Evolutionary conservation across 2,113 vertebrate genomes (phyloP).

Genomic region (Corvus cornix): DNA sequence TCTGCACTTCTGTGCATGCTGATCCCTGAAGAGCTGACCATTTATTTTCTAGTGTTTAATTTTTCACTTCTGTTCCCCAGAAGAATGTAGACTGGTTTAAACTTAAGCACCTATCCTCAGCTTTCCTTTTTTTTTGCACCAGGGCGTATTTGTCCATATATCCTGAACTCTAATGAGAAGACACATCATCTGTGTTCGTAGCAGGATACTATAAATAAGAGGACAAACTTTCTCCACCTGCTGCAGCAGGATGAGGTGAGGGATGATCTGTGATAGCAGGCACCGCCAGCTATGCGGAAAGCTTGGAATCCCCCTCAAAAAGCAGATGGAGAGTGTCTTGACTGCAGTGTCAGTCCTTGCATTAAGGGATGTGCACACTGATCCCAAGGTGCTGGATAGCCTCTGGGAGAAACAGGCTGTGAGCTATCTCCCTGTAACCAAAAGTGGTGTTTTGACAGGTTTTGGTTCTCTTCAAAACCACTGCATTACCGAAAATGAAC

Average conservation of each 20-base stretch:
- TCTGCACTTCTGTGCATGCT: not conserved
- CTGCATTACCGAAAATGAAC: not conserved
- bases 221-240: not conserved
- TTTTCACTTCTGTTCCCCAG: conserved; percentile 59
- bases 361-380: not conserved
- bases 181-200: not conserved
- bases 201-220: not conserved
- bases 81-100: conserved; percentile 43
- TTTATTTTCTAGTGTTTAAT: conserved; percentile 62
- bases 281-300: not conserved
- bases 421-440: not conserved
- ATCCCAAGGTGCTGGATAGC: not conserved
- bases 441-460: not conserved
- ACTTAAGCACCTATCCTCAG: not conserved
- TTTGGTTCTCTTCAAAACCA: not conserved
- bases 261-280: not conserved
- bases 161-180: not conserved
- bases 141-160: not conserved
- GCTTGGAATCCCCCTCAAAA: not conserved
- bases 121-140: not conserved
- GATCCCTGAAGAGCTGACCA: conserved; percentile 27
- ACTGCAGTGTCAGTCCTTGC: not conserved
- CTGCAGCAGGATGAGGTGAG: not conserved
- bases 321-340: not conserved
- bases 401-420: not conserved